Evolutionary conservation across 2,113 vertebrate species (phyloP), one percentile per base, ranked within the genome.

Genomic region (Bungarus multicinctus): DNA sequence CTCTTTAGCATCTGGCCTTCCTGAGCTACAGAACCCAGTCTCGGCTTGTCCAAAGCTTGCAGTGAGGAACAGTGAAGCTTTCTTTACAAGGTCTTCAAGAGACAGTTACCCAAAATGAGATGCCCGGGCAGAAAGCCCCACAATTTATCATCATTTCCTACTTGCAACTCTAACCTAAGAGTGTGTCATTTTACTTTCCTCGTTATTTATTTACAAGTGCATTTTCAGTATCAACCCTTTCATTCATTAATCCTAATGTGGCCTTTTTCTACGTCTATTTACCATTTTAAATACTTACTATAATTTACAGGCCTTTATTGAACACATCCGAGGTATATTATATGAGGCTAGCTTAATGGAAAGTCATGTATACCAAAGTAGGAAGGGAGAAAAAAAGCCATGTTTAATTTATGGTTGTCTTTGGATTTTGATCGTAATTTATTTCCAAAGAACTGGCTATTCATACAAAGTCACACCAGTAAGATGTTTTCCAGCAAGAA

Each of bases 221-320:
- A 96, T 98, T 97, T 97, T 97, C 96, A 97, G 96, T 97, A 97
- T 96, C 97, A 97, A 96, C 97, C 97, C 97, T 96, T 98, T 98
- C 98, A 97, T 98, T 98, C 98, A 98, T 98, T 98, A 98, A 98
- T 98, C 97, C 97, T 98, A 98, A 98, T 98, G 97, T 97, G 98
- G 97, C 98, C 97, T 98, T 98, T 98, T 97, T 97, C 98, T 96
- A 96, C 93, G 97, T 97, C 98, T 98, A 97, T 97, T 98, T 98
- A 98, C 97, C 98, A 98, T 98, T 98, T 98, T 98, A 98, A 98
- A 98, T 98, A 98, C 98, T 98, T 97, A 96, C 97, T 96, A 97
- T 98, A 98, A 98, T 97, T 98, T 98, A 98, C 97, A 97, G 95
- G 96, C 97, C 98, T 98, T 97, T 98, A 98, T 97, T 97, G 97